Base-by-base conservation (phyloP, 1,140 invertebrate genomes). In the Pomacea maculata region DNA sequence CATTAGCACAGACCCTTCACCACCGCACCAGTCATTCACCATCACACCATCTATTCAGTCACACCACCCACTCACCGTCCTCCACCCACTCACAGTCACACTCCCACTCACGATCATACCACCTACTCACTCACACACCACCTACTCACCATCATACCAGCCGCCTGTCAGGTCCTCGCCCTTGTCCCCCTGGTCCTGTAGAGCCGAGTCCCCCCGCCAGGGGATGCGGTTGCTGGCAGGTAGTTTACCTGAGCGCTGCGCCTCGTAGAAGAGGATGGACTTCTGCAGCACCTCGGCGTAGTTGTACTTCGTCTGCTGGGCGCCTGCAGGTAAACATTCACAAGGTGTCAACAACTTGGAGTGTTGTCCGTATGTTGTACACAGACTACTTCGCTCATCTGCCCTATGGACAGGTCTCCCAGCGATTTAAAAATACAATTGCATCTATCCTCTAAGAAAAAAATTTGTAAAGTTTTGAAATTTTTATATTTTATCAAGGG, bases 191-290 rank as follows among this genome's bases (percentile, higher is more conserved):
- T 82, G 84, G 85, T 92, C 91, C 68, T 86, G 75, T 1, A 91
- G 78, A 52, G 89, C 88, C 19, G 91, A 91, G 81, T 92, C 89
- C 10, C 85, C 86, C 65, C 90, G 81, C 86, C 88, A 92, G 15
- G 85, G 83, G 80, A 92, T 87, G 34, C 88, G 83, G 77, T 92
- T 91, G 74, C 82, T 78, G 29, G 84, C 57, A 0, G 90, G 89
- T 61, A 92, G 86, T 71, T 80, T 82, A 12, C 91, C 91, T 12
- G 90, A 90, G 29, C 91, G 71, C 85, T 92, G 91, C 12, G 90
- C 91, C 75, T 92, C 91, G 80, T 91, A 92, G 85, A 92, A 92
- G 55, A 92, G 80, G 45, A 92, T 82, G 19, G 91, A 91, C 82
- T 90, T 91, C 63, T 82, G 77, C 64, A 92, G 82, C 11, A 88